Base-by-base conservation (phyloP, 2,113 vertebrate species). In the Monarcha castaneiventris region DNA sequence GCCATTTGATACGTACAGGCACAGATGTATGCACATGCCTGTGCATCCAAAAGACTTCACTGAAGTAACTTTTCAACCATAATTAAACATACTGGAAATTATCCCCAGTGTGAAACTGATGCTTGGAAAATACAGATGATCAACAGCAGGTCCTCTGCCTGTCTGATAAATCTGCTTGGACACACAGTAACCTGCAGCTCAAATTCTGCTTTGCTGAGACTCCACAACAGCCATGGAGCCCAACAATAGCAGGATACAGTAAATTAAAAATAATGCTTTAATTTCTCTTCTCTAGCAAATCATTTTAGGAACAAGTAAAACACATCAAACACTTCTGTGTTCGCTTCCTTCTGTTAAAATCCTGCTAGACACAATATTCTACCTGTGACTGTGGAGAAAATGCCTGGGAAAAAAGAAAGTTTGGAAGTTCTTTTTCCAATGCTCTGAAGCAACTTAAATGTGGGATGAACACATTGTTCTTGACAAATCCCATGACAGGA, bases 401-500 rank as follows among this genome's bases (percentile, higher is more conserved):
- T 0, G 5, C 8, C 19, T 64, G n/a, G 63, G 2, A 7, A 29
- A 51, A 29, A 87, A 54, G 84, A 25, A 69, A 74, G 3, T 63
- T 58, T 61, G 66, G 61, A 78, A 52, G 5, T 72, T 86, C 16
- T 72, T 95, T 92, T 77, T 76, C 44, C 25, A 92, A 1, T 49
- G 81, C 16, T 87, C 81, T 85, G 81, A 84, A 91, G 76, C 52
- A 93, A 83, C 43, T 64, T 71, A n/a, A 49, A 75, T 35, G 61
- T 30, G 61, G 61, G 64, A 89, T 94, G 73, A 89, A 55, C 56
- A 75, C 64, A 63, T 37, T 81, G 67, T 27, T 94, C 49, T 83
- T 77, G 41, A 74, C 9, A 77, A 68, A 75, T 78, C 86, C 80
- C 76, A 61, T 94, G 93, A 96, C 64, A 92, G 78, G 75, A 92